Evolutionary conservation across 2,888 invertebrate species (phyloP), one percentile per base, ranked within the genome.

Genomic region (Spisula subtruncata): DNA sequence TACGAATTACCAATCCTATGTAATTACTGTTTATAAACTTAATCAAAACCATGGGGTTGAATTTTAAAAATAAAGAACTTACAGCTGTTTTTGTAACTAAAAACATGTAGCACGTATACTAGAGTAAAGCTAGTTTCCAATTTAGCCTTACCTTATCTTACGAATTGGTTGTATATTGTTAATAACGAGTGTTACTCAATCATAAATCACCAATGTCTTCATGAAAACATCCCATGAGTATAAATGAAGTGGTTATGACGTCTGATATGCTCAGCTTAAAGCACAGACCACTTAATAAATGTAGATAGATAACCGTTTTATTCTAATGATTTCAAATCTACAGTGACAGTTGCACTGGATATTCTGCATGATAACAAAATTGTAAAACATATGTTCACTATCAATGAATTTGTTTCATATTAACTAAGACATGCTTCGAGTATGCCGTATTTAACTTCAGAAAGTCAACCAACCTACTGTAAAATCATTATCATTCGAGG

Each of bases 271-370:
- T 25, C 10, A n/a, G 10, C 60, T 25, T 2, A 60, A 60, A 20
- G 20, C n/a, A n/a, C 25, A 25, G 60, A n/a, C 25, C 5, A 66
- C 60, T 25, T 66, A n/a, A 2, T 51, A 16, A 25, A 10, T 66
- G 25, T 66, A 66, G 60, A 66, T 66, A 66, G 25, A n/a, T n/a
- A 66, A 25, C 25, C 25, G 10, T 4, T 66, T 66, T 66, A 66
- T 25, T 66, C 10, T 25, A 66, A 66, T 66, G 60, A 10, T 66
- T 66, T 66, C 25, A 66, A 66, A 66, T 25, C 1, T 66, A 66
- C 25, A 66, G 25, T 66, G 60, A 66, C 60, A 66, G 60, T 66
- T 66, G 60, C 25, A 66, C 60, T 25, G n/a, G 60, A 66, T 66
- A 2, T 66, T n/a, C 25, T 5, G 20, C 60, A 25, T 10, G 60